Base-by-base conservation (phyloP, 2,888 invertebrate genomes). In the Drosophila quasianomalipes region DNA sequence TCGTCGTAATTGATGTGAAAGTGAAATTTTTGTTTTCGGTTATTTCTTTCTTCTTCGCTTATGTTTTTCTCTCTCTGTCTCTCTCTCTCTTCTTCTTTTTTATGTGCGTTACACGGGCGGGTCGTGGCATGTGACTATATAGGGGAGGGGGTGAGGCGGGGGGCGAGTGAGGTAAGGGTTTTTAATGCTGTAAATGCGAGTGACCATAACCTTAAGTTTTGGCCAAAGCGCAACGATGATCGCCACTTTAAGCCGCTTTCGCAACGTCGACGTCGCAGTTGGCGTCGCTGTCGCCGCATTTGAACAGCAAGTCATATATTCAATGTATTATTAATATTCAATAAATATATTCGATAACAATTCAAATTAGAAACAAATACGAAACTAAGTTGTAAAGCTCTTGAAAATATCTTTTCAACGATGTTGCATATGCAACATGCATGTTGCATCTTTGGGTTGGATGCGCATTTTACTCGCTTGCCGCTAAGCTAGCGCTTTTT, bases 141-240 rank as follows among this genome's bases (percentile, higher is more conserved):
- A 26, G 70, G 49, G 58, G 4, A 35, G 33, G 14, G 14, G 33
- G 30, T 30, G 55, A 22, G 49, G 41, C 1, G 7, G n/a, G 53
- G 67, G 28, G 28, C 28, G 6, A 31, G 35, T 35, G 35, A 35
- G 59, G 63, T 54, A 7, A 47, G 26, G 26, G 26, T 9, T 26
- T 47, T 57, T 74, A 62, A 61, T 63, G 59, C 63, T 61, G 74
- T 76, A 65, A 71, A 73, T 73, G 79, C 57, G 72, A 79, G 66
- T 87, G 86, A 87, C 86, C 86, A 87, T 87, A 87, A 87, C 86
- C 86, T 87, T 89, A 85, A 85, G 84, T 76, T 78, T 67, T 52
- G 22, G 14, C 33, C 66, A 67, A 69, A 81, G 79, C 64, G 51
- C 30, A 58, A 71, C 55, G 41, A 54, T 66, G 74, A 81, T 79